Evolutionary conservation across 2,888 invertebrate genomes (phyloP), one percentile per base, ranked within the genome.

Genomic region (Autographa gamma): DNA sequence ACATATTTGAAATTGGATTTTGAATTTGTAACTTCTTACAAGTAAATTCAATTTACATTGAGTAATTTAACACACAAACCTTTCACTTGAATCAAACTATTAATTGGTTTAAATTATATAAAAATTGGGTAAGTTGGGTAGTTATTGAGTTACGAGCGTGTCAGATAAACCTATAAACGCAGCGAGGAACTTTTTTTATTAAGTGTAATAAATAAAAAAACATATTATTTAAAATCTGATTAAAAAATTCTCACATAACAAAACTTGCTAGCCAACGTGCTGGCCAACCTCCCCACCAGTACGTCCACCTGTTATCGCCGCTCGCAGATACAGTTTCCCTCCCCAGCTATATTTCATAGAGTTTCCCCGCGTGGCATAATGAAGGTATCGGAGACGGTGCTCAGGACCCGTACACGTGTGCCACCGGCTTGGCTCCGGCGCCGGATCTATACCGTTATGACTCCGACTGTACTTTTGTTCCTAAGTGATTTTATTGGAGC

Each of bases 341-440:
- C 83, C 78, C 76, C 80, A 82, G 88, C 88, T 73, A 91, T 93
- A 93, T 93, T 93, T 92, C 92, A 93, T 89, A 87, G 84, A 85
- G 88, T 84, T 87, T 83, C 85, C 80, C 80, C 79, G 81, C 81
- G 63, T 73, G 81, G 86, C 85, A 86, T 91, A 90, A 90, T 90
- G 90, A 90, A 88, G 89, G 88, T 87, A 88, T 89, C 78, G 88
- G 85, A 81, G 84, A 82, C 77, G 77, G 81, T 80, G 75, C 78
- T 82, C 77, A 79, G 69, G 74, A 69, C 74, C 66, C 60, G 66
- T 73, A 79, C 88, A 89, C 86, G 85, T 86, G 86, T 83, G 83
- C 77, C 67, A 58, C 62, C 76, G 69, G 77, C 79, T 82, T 79
- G 73, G 61, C 67, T 63, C 62, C 64, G 25, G 59, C 19, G 32